A percentile compares a stretch with the other conserved stretches of the same genome.
These are phyloP conservation scores for Tortrix viridana DNA, from an alignment of 2,888 invertebrate species.

Conservation along the genomic window DNA sequence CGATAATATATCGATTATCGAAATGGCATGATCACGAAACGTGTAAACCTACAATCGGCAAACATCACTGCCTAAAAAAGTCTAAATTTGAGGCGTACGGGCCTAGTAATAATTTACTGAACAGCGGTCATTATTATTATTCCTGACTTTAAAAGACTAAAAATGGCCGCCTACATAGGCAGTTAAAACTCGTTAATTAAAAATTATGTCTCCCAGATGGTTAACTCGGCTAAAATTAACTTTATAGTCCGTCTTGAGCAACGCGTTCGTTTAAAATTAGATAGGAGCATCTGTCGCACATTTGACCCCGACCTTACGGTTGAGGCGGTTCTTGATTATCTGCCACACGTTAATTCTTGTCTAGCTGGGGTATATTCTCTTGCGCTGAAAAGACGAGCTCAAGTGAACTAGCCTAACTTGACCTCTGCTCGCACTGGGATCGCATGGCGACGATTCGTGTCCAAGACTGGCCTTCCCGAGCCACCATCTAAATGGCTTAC, in stretches of 20 bases:
- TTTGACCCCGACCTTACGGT: slow-evolving; percentile 46
- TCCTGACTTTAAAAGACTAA: background rate
- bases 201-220: slow-evolving; percentile 18
- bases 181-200: slow-evolving; percentile 13
- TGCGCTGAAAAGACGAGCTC: no score
- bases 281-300: slow-evolving; percentile 41
- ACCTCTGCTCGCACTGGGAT: no score
- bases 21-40: background rate
- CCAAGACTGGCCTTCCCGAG: no score
- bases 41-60: no score
- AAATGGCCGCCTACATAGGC: background rate
- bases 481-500: no score
- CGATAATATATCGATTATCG: background rate
- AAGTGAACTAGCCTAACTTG: background rate
- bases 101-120: background rate
- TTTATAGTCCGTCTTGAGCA: slow-evolving; percentile 21
- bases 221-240: slow-evolving; percentile 24
- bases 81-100: no score
- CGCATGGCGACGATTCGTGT: no score
- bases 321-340: slow-evolving; percentile 43
- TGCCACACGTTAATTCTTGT: slow-evolving; percentile 44
- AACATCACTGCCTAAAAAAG: no score
- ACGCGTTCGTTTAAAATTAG: slow-evolving; percentile 28
- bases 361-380: background rate
- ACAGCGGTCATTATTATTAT: background rate